Conservation (phyloP, 1,140 invertebrate species). For the Sycophaga agraensis region DNA sequence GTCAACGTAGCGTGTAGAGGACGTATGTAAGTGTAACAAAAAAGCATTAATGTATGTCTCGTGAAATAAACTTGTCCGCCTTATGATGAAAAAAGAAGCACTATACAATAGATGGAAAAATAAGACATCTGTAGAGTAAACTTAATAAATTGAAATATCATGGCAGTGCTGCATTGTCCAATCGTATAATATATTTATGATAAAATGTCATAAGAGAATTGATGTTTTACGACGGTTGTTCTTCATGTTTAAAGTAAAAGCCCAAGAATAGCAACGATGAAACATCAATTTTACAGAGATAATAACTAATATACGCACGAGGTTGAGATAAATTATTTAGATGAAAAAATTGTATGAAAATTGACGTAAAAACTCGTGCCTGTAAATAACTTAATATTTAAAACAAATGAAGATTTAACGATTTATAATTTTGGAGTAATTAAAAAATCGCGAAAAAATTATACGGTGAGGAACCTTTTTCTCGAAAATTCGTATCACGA, state of each 20-base stretch:
- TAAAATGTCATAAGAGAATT: slow-evolving; percentile 9
- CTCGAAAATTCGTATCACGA: slow-evolving; percentile 13
- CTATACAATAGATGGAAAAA: slow-evolving; percentile 45
- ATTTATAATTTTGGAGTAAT: slow-evolving; percentile 9
- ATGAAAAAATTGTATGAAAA: slow-evolving; percentile 15
- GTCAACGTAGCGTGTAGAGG: slow-evolving; percentile 35
- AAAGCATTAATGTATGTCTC: slow-evolving; percentile 47
- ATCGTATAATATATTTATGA: slow-evolving; percentile 30
- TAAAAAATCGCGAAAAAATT: background rate
- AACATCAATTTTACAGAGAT: slow-evolving; percentile 1
- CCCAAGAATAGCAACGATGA: background rate
- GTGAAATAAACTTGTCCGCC: slow-evolving; percentile 50
- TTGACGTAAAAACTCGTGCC: slow-evolving; percentile 6
- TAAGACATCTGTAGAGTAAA: slow-evolving; percentile 48
- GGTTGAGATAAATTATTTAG: slow-evolving; percentile 8
- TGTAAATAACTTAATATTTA: slow-evolving; percentile 26
- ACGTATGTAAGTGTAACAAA: slow-evolving; percentile 44
- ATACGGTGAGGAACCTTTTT: background rate
- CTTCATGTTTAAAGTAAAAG: background rate
- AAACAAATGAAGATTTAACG: background rate
- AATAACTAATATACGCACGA: slow-evolving; percentile 1
- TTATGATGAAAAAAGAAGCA: slow-evolving; percentile 48
- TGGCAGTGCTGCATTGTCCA: slow-evolving; percentile 44
- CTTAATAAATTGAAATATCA: slow-evolving; percentile 40
- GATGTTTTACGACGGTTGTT: slow-evolving; percentile 2